These are phyloP conservation scores for Vulpes lagopus DNA, from an alignment of 2,113 vertebrate genomes.

Conservation along the genomic window DNA sequence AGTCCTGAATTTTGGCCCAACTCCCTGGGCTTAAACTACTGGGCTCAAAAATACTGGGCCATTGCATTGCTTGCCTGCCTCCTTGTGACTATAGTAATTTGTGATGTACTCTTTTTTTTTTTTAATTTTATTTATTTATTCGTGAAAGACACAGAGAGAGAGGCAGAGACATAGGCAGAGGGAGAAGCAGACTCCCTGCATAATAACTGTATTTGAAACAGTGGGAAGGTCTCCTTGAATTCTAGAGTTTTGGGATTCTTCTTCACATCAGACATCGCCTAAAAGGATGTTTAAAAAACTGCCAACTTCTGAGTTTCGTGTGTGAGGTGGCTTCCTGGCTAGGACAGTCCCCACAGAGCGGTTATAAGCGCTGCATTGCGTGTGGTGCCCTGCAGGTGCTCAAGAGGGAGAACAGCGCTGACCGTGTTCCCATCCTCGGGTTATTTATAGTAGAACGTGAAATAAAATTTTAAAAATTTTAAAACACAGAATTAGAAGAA, in stretches of 20 bases:
- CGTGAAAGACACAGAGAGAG: no score
- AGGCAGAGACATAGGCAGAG: no score
- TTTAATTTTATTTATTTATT: no score
- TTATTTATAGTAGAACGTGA: constrained; percentile 23
- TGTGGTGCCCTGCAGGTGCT: no score
- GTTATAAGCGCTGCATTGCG: not conserved
- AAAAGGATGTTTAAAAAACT: not conserved
- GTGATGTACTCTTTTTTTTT: no score
- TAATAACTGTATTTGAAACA: not conserved
- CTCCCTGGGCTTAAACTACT: no score
- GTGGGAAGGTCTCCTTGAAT: not conserved
- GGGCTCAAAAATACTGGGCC: no score
- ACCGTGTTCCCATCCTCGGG: not conserved
- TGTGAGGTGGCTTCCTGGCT: not conserved
- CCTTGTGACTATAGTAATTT: no score
- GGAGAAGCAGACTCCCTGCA: no score
- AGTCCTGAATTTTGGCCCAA: no score
- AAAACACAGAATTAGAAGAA: not conserved
- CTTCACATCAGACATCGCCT: not conserved
- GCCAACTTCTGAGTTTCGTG: not conserved
- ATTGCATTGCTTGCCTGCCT: no score
- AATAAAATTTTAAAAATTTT: not conserved
- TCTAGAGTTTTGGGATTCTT: not conserved
- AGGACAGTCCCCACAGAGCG: not conserved
- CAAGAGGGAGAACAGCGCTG: not conserved